Conservation (phyloP, 2,888 invertebrate genomes). For the Meganola albula region DNA sequence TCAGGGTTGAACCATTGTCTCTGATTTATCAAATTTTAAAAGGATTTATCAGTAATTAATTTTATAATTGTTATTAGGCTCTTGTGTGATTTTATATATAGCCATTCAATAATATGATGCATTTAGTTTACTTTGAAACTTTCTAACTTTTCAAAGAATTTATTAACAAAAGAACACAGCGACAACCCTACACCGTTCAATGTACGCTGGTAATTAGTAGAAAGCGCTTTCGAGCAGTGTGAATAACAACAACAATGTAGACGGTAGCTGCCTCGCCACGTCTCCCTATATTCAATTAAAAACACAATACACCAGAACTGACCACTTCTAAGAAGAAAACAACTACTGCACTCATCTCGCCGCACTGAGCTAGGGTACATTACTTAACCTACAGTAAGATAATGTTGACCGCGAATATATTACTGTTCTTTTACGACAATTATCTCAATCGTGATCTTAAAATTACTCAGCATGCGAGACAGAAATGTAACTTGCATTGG, state of each 20-base stretch:
- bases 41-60: too few relatives aligned
- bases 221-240: conserved; percentile 59
- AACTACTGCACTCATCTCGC: conserved; percentile 26
- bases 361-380: conserved; percentile 15
- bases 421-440: conserved; percentile 18
- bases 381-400: conserved; percentile 13
- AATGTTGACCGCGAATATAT: conserved; percentile 16
- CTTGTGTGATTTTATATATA: too few relatives aligned
- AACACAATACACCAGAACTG: conserved; percentile 44
- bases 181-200: conserved; percentile 44
- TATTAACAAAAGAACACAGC: not conserved
- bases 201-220: conserved; percentile 56
- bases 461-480: conserved; percentile 23
- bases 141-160: not conserved
- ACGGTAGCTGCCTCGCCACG: conserved; percentile 48
- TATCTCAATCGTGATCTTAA: conserved; percentile 25
- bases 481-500: conserved; percentile 19
- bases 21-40: too few relatives aligned
- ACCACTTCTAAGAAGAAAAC: conserved; percentile 32
- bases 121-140: too few relatives aligned
- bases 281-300: conserved; percentile 58
- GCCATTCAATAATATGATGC: too few relatives aligned
- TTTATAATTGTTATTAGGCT: too few relatives aligned
- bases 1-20: conserved; percentile 14
- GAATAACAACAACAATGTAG: conserved; percentile 59